Evolutionary conservation across 2,113 vertebrate genomes (phyloP).

Genomic region (Ceyx margarethae): DNA sequence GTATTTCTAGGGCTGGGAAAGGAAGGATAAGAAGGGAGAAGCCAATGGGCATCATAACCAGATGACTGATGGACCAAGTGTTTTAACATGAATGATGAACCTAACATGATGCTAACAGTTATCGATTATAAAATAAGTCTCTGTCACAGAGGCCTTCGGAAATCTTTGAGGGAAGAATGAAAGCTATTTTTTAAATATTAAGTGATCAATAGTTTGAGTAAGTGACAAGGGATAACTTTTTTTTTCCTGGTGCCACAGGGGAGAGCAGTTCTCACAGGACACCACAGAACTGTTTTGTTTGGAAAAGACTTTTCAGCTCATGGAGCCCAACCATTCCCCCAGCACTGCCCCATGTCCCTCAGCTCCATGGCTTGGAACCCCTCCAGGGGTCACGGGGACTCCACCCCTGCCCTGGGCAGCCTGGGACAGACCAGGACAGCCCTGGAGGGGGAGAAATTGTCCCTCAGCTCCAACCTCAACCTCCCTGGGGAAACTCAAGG

Average conservation of each 20-base stretch:
- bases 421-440: too few relatives aligned
- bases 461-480: too few relatives aligned
- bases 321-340: too few relatives aligned
- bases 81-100: constrained; percentile 70
- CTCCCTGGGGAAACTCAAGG: too few relatives aligned
- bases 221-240: background rate
- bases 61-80: constrained; percentile 40
- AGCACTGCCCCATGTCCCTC: too few relatives aligned
- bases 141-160: constrained; percentile 56
- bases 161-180: constrained; percentile 2
- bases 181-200: background rate
- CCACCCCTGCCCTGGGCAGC: too few relatives aligned
- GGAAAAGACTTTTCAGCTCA: too few relatives aligned
- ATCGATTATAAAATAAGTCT: constrained; percentile 71
- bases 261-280: background rate
- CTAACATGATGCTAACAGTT: constrained; percentile 68
- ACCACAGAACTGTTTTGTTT: too few relatives aligned
- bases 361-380: too few relatives aligned
- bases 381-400: too few relatives aligned
- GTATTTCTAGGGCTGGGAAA: background rate
- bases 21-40: background rate
- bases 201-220: background rate
- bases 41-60: background rate
- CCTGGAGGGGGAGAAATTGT: too few relatives aligned
- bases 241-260: background rate